Evolutionary conservation across 2,888 invertebrate species (phyloP).

Genomic region (Acanthoscelides obtectus): DNA sequence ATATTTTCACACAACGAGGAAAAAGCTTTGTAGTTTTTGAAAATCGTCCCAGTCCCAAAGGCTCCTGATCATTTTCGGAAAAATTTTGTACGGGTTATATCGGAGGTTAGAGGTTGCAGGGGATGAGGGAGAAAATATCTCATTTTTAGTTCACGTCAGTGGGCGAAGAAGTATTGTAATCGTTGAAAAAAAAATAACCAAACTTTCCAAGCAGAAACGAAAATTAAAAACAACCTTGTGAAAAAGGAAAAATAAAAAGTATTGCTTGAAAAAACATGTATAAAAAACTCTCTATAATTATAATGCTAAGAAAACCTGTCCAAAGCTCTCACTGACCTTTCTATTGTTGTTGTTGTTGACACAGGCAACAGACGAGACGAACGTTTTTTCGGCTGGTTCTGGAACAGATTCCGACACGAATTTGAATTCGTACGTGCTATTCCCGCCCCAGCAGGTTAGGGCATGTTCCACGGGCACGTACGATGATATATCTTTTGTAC

Average conservation of each 20-base stretch:
- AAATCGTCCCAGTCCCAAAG: too few relatives aligned
- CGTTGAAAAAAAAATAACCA: too few relatives aligned
- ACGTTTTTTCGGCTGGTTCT: neutral
- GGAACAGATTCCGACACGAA: conserved; percentile 59
- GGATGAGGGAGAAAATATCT: too few relatives aligned
- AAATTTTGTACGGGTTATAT: too few relatives aligned
- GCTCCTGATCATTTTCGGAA: too few relatives aligned
- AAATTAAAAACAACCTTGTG: too few relatives aligned
- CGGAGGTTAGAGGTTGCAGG: too few relatives aligned
- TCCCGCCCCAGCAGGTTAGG: conserved; percentile 76
- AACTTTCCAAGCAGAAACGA: too few relatives aligned
- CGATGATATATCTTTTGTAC: conserved; percentile 68
- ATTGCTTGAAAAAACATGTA: neutral
- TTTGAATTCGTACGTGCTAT: conserved; percentile 65
- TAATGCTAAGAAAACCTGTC: too few relatives aligned
- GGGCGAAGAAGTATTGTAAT: too few relatives aligned
- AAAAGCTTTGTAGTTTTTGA: neutral
- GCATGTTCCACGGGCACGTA: conserved; percentile 71
- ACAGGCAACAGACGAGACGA: neutral
- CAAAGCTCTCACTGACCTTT: conserved; percentile 29
- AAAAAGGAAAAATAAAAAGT: neutral
- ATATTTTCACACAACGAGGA: neutral
- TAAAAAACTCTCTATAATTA: too few relatives aligned
- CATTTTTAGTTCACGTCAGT: too few relatives aligned
- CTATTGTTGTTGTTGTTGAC: conserved; percentile 19